Evolutionary conservation across 2,113 vertebrate species (phyloP).

Genomic region (Ranitomeya variabilis): DNA sequence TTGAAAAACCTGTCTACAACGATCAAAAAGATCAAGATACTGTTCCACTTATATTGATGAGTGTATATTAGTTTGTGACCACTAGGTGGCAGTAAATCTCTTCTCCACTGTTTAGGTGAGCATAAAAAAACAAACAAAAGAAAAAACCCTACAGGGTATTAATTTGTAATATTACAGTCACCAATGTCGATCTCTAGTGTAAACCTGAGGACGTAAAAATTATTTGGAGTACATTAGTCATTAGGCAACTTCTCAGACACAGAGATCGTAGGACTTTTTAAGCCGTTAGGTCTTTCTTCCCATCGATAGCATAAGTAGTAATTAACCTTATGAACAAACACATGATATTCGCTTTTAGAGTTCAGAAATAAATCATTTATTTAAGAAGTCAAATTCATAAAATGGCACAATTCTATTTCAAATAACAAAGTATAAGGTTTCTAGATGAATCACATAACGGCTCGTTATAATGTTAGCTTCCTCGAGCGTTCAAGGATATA

Average conservation of each 20-base stretch:
- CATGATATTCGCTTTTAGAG: too few species aligned
- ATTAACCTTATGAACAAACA: too few species aligned
- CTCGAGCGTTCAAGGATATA: too few species aligned
- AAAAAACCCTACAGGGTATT: background rate
- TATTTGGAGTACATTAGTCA: background rate
- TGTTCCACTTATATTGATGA: background rate
- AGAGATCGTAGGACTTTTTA: background rate
- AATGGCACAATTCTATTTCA: too few species aligned
- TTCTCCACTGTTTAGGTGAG: background rate
- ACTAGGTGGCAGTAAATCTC: constrained; percentile 29
- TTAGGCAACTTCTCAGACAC: background rate
- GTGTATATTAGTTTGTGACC: background rate
- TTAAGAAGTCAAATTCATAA: too few species aligned
- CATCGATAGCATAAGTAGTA: too few species aligned
- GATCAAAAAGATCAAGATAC: background rate
- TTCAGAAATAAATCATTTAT: too few species aligned
- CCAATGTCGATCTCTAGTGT: background rate
- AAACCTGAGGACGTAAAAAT: background rate
- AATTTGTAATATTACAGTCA: background rate
- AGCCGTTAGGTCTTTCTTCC: too few species aligned
- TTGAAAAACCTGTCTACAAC: background rate
- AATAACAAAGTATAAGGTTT: too few species aligned
- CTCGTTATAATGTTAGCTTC: too few species aligned
- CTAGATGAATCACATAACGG: too few species aligned
- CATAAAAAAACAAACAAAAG: background rate